A percentile compares a stretch with the other conserved stretches of the same genome.
phyloP scores from a whole-genome alignment of 2,888 invertebrate species.

The Drosophila paranaensis region DNA sequence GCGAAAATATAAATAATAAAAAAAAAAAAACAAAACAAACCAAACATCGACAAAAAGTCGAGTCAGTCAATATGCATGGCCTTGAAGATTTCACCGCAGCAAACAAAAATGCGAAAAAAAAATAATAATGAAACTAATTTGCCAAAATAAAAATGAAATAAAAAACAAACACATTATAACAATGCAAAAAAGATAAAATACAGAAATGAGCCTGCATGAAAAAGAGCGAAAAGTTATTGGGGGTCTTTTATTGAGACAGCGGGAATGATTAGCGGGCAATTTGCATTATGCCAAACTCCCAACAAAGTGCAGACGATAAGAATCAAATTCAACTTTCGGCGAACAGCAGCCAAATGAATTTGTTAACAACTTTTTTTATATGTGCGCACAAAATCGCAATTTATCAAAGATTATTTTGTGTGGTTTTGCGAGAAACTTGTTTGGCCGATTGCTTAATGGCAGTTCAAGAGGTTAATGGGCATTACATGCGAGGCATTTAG shows the following conservation, averaged over 20 bases:
- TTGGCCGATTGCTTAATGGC: slow-evolving; percentile 60
- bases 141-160: slow-evolving; percentile 41
- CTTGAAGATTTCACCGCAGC: slow-evolving; percentile 73
- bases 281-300: slow-evolving; percentile 51
- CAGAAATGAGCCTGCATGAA: slow-evolving; percentile 49
- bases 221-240: slow-evolving; percentile 35
- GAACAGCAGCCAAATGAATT: slow-evolving; percentile 30
- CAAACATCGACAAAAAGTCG: slow-evolving; percentile 53
- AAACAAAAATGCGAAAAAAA: slow-evolving; percentile 19
- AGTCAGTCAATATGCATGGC: slow-evolving; percentile 68
- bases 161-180: slow-evolving; percentile 7
- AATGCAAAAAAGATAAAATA: slow-evolving; percentile 29
- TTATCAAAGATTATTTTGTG: slow-evolving; percentile 9
- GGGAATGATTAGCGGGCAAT: slow-evolving; percentile 50
- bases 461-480: slow-evolving; percentile 71
- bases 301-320: slow-evolving; percentile 42
- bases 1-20: slow-evolving; percentile 34
- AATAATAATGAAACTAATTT: slow-evolving; percentile 72
- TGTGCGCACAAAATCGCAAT: neutral
- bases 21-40: neutral
- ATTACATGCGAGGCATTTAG: slow-evolving; percentile 54
- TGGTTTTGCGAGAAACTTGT: slow-evolving; percentile 2
- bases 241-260: slow-evolving; percentile 25
- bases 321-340: slow-evolving; percentile 14
- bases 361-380: slow-evolving; percentile 23